Evolutionary conservation across 2,113 vertebrate genomes (phyloP).

Genomic region (Corydoras maculifer): DNA sequence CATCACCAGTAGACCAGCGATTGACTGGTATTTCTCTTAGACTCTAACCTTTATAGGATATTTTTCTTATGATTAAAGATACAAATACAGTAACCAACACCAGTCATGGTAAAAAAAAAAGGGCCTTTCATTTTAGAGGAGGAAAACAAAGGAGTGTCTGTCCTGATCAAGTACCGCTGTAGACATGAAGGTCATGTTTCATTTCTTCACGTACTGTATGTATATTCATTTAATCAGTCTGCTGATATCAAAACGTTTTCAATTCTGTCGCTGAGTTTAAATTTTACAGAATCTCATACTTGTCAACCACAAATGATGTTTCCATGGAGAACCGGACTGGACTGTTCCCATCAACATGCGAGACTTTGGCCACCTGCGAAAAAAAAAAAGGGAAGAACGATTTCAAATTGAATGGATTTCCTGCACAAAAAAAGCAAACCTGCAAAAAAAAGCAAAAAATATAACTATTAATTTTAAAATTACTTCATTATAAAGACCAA

Average conservation of each 20-base stretch:
- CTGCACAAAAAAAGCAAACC: not conserved
- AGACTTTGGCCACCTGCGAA: conserved; percentile 77
- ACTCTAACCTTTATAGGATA: conserved; percentile 15
- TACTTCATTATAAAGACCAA: no score
- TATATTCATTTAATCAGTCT: conserved; percentile 35
- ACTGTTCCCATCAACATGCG: conserved; percentile 77
- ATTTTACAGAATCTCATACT: conserved; percentile 82
- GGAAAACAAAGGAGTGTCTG: not conserved
- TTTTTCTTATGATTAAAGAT: conserved; percentile 40
- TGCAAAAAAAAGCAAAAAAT: no score
- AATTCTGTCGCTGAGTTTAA: conserved; percentile 9
- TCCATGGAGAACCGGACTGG: conserved; percentile 81
- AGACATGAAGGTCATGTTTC: conserved; percentile 32
- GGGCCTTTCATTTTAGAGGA: conserved; percentile 9
- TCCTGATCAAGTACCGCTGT: conserved; percentile 40
- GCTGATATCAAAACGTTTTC: conserved; percentile 33
- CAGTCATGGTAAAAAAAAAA: conserved; percentile 23
- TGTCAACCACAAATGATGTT: conserved; percentile 82
- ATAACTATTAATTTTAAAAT: no score
- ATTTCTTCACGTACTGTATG: conserved; percentile 16
- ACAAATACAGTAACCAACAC: conserved; percentile 53
- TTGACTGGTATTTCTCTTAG: conserved; percentile 14
- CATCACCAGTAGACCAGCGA: not conserved
- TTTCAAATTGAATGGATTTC: no score
- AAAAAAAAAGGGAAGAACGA: not conserved